These are phyloP conservation scores for Halcyon chelicuti DNA, from an alignment of 2,797 vertebrate species.

Conservation along the genomic window DNA sequence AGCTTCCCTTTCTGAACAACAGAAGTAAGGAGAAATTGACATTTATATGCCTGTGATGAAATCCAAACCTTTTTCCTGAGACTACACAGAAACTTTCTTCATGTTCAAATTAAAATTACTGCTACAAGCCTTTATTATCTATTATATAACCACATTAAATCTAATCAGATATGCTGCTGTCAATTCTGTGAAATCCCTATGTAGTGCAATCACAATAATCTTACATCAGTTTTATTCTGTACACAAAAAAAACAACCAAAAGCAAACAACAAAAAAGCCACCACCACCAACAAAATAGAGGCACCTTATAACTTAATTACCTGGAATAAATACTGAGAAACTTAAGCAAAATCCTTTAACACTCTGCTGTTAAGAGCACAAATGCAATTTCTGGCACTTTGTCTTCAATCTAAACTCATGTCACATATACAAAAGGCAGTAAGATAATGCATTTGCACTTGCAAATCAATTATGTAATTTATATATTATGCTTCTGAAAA, in stretches of 20 bases:
- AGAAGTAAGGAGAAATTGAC: constrained; percentile 1
- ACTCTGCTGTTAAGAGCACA: neutral
- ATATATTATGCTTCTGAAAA: neutral
- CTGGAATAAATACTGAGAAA: no score
- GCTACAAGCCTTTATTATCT: constrained; percentile 18
- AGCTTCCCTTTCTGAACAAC: neutral
- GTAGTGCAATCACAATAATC: neutral
- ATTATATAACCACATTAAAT: constrained; percentile 30
- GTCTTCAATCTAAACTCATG: neutral
- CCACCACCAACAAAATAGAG: neutral
- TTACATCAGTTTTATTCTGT: neutral
- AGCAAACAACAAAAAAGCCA: no score
- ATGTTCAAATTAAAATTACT: constrained; percentile 22
- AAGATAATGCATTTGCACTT: neutral
- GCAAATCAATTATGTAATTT: neutral
- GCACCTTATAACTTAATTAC: neutral
- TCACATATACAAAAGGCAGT: neutral
- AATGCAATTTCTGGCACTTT: neutral
- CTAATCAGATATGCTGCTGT: constrained; percentile 11
- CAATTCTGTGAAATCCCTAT: neutral
- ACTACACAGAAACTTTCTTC: constrained; percentile 14
- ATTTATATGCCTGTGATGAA: constrained; percentile 7
- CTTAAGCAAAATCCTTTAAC: neutral
- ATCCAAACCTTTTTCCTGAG: constrained; percentile 3
- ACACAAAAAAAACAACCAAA: neutral